phyloP scores from a whole-genome alignment of 2,888 invertebrate genomes.

The Coronaproctus castanopsis region DNA sequence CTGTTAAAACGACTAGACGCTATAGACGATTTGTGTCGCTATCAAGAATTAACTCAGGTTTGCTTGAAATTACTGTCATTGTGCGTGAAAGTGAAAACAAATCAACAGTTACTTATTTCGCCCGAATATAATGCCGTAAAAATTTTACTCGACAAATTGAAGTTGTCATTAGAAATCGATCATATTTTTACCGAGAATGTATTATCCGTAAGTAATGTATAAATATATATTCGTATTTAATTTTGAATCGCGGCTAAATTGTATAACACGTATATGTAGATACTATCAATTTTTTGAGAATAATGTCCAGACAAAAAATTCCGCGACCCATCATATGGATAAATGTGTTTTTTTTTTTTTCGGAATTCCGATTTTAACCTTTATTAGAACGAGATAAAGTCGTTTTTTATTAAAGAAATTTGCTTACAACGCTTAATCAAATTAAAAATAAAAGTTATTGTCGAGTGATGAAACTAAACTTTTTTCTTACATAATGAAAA shows the following conservation, averaged over 20 bases:
- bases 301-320: neutral
- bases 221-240: no score
- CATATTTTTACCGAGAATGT: constrained; percentile 47
- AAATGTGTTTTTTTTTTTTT: no score
- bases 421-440: no score
- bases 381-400: no score
- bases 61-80: constrained; percentile 71
- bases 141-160: constrained; percentile 63
- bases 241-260: neutral
- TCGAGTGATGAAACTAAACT: no score
- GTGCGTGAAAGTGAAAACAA: constrained; percentile 73
- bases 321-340: no score
- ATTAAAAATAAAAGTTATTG: no score
- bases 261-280: constrained; percentile 3
- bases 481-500: no score
- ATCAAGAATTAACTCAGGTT: constrained; percentile 70
- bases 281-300: constrained; percentile 1
- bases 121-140: constrained; percentile 67
- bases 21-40: constrained; percentile 35
- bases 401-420: no score
- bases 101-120: constrained; percentile 70
- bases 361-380: no score
- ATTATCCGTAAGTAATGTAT: constrained; percentile 1
- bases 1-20: constrained; percentile 70
- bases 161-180: constrained; percentile 39